These are phyloP conservation scores for Acyrthosiphon pisum DNA, from an alignment of 1,140 invertebrate species.

Conservation along the genomic window DNA sequence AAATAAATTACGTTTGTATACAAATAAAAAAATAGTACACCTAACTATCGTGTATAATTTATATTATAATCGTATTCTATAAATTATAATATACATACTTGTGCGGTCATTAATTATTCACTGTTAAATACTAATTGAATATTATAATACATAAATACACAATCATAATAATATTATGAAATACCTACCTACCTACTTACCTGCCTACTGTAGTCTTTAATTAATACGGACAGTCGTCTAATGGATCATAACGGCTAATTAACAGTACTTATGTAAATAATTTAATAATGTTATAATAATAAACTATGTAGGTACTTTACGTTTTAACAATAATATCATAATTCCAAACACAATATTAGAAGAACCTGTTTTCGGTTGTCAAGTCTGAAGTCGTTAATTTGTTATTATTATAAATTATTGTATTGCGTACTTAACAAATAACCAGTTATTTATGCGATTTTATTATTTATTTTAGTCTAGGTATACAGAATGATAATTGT, in stretches of 20 bases:
- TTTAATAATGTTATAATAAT: slow-evolving; percentile 6
- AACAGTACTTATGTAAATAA: slow-evolving; percentile 1
- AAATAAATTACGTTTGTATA: background rate
- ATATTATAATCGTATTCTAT: no score
- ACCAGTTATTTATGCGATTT: background rate
- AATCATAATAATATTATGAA: background rate
- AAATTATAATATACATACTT: background rate
- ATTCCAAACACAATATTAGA: background rate
- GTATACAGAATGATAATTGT: background rate
- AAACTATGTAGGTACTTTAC: background rate
- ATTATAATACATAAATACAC: background rate
- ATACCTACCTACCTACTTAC: background rate
- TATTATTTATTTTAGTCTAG: background rate
- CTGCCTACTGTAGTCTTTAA: slow-evolving; percentile 11
- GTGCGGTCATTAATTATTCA: background rate
- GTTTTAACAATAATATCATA: background rate
- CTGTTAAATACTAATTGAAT: background rate
- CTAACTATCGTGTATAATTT: background rate
- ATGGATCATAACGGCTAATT: background rate
- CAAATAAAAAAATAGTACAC: background rate
- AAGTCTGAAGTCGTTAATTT: background rate
- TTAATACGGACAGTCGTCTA: background rate
- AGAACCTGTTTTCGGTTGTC: background rate
- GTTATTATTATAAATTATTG: background rate
- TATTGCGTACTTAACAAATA: background rate